A percentile compares a stretch with the other conserved stretches of the same genome.
Evolutionary conservation across 2,113 vertebrate genomes (phyloP).

Genomic region (Charadrius vociferus): DNA sequence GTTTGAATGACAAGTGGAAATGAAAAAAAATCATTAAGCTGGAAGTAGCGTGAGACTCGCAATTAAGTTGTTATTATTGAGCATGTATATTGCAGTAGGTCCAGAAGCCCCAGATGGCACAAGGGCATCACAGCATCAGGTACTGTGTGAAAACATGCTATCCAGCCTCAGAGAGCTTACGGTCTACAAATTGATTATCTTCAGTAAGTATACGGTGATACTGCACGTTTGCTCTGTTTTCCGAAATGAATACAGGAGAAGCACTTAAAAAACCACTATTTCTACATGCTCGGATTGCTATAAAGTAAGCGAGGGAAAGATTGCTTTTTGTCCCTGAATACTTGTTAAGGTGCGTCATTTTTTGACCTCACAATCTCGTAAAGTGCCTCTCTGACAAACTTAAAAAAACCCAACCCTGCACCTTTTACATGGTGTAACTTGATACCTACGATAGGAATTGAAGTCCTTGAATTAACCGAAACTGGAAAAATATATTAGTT

Average conservation of each 20-base stretch:
- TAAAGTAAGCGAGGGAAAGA: background rate
- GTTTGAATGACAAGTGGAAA: slow-evolving; percentile 43
- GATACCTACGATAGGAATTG: background rate
- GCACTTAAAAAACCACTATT: background rate
- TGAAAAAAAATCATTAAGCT: slow-evolving; percentile 29
- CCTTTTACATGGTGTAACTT: background rate
- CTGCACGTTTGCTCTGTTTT: background rate
- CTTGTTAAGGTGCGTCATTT: background rate
- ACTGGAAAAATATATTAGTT: background rate
- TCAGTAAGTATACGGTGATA: background rate
- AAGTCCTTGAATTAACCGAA: background rate
- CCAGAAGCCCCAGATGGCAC: background rate
- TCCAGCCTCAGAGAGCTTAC: background rate
- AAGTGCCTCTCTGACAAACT: background rate
- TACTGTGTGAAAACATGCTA: background rate
- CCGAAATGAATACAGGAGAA: background rate
- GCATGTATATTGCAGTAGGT: background rate
- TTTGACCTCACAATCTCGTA: background rate
- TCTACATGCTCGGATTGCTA: background rate
- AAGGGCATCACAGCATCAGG: background rate
- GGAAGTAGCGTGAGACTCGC: background rate
- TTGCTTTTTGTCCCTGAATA: background rate
- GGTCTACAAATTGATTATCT: background rate
- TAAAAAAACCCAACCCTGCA: background rate
- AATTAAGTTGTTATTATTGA: slow-evolving; percentile 33